These are phyloP conservation scores for Megalopta genalis DNA, from an alignment of 1,140 invertebrate genomes.

Conservation along the genomic window DNA sequence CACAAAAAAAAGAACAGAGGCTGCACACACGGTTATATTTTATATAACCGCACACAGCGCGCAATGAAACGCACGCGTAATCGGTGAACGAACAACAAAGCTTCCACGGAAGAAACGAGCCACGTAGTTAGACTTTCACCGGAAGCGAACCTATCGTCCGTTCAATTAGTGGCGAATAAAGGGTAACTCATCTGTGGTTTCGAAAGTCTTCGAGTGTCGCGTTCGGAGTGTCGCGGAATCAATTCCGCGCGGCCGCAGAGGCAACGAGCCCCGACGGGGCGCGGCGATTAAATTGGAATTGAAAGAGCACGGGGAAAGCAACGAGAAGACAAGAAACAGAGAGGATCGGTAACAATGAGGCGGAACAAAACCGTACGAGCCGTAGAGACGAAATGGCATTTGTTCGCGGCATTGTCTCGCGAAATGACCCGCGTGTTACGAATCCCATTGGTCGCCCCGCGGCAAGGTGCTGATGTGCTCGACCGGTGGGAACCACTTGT, in stretches of 20 bases:
- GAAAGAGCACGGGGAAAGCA: neutral
- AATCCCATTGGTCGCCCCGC: slow-evolving; percentile 24
- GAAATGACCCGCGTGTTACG: slow-evolving; percentile 56
- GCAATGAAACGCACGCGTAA: no score
- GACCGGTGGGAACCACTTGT: slow-evolving; percentile 79
- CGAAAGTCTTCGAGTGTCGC: no score
- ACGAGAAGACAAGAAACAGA: slow-evolving; percentile 6
- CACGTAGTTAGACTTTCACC: no score
- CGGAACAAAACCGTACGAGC: neutral
- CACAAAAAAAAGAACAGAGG: no score
- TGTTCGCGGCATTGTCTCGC: slow-evolving; percentile 48
- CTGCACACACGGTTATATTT: no score
- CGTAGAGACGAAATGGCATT: slow-evolving; percentile 30
- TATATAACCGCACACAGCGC: no score
- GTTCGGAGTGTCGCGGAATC: neutral
- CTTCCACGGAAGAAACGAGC: no score
- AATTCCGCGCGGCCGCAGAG: neutral
- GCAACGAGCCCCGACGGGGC: neutral
- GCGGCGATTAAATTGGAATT: neutral
- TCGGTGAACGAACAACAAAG: no score
- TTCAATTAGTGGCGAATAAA: neutral
- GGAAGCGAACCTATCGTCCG: neutral
- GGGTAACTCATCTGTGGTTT: no score
- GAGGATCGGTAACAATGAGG: neutral
- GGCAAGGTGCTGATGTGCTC: slow-evolving; percentile 65